Evolutionary conservation across 2,113 vertebrate genomes (phyloP).

Genomic region (Oreochromis spilurus): DNA sequence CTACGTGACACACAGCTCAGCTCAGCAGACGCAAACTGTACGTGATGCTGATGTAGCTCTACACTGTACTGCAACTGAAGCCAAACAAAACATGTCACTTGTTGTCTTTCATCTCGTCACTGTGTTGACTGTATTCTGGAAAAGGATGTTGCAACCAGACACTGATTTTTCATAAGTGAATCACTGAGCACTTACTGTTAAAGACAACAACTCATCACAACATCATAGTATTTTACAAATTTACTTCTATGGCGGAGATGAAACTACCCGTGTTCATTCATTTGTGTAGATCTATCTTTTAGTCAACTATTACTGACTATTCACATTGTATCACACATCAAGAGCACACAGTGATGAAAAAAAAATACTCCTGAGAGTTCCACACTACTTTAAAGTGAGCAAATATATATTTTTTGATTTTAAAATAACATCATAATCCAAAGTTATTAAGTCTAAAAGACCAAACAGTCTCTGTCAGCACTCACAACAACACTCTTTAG

Average conservation of each 20-base stretch:
- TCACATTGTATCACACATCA: background rate
- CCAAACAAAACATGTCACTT: background rate
- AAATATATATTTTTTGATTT: background rate
- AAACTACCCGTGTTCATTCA: background rate
- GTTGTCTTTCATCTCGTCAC: background rate
- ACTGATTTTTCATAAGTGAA: background rate
- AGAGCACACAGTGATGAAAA: background rate
- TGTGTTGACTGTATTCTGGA: background rate
- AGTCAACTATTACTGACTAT: background rate
- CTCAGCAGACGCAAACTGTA: background rate
- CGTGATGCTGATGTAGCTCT: background rate
- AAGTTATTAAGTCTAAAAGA: background rate
- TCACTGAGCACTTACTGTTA: background rate
- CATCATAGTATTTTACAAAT: background rate
- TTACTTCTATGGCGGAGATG: background rate
- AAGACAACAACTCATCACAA: background rate
- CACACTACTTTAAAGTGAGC: background rate
- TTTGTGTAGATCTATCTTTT: background rate
- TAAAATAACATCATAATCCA: background rate
- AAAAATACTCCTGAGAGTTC: background rate
- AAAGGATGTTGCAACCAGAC: background rate
- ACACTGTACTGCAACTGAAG: background rate
- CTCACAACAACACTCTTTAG: background rate
- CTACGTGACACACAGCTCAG: slow-evolving; percentile 26
- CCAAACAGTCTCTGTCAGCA: background rate